These are phyloP conservation scores for Boloria selene DNA, from an alignment of 2,888 invertebrate genomes.

Conservation along the genomic window DNA sequence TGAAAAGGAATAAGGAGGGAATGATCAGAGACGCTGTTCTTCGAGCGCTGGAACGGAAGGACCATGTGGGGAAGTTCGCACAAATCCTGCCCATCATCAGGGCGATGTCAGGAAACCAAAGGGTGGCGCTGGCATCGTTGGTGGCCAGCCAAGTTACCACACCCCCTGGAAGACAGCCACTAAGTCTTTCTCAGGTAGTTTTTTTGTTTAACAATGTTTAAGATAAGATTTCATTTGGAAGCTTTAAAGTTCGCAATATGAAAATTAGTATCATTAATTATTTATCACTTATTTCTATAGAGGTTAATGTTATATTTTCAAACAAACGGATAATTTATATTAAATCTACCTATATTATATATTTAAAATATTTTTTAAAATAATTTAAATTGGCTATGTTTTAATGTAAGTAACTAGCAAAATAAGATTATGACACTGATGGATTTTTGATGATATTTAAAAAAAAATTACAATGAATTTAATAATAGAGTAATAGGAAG, in stretches of 20 bases:
- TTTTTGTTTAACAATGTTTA: background rate
- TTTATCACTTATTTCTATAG: no score
- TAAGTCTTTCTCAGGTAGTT: slow-evolving; percentile 82
- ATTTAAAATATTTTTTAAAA: no score
- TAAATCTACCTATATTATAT: no score
- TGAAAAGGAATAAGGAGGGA: slow-evolving; percentile 66
- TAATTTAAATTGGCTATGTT: no score
- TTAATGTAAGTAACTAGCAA: no score
- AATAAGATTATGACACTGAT: no score
- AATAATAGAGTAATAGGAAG: background rate
- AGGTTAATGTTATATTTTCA: no score
- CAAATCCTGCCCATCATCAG: slow-evolving; percentile 85
- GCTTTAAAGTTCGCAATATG: no score
- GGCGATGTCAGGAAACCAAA: slow-evolving; percentile 84
- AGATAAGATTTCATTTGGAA: background rate
- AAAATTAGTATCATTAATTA: no score
- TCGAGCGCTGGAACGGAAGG: slow-evolving; percentile 82
- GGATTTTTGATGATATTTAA: no score
- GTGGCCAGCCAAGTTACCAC: slow-evolving; percentile 84
- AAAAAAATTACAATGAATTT: background rate
- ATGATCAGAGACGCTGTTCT: slow-evolving; percentile 79
- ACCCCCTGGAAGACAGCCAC: slow-evolving; percentile 74
- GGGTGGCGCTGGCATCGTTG: slow-evolving; percentile 83
- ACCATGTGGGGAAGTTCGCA: slow-evolving; percentile 82
- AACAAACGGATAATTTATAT: no score